These are phyloP conservation scores for Morpho deidamia DNA, from an alignment of 2,888 invertebrate genomes.

Conservation along the genomic window DNA sequence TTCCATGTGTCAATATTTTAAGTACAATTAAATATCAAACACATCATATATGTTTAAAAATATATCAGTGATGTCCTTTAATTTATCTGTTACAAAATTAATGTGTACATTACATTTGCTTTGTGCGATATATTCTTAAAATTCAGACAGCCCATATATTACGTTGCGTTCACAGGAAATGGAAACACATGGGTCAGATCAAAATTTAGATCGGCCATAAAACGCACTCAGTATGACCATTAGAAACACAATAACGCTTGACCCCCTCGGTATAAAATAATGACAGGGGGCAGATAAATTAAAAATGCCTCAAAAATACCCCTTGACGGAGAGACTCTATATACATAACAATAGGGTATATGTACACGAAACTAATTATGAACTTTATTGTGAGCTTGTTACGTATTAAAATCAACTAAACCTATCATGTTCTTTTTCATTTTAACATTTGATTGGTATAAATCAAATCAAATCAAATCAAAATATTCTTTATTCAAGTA, in stretches of 20 bases:
- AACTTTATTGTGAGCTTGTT: too few relatives aligned
- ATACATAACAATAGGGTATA: background rate
- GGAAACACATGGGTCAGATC: slow-evolving; percentile 28
- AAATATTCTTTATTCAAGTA: too few relatives aligned
- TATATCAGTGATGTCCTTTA: too few relatives aligned
- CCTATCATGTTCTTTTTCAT: too few relatives aligned
- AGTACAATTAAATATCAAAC: too few relatives aligned
- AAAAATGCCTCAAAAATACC: slow-evolving; percentile 75
- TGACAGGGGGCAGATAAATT: slow-evolving; percentile 74
- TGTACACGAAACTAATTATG: background rate
- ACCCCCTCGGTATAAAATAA: slow-evolving; percentile 71
- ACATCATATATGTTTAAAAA: too few relatives aligned
- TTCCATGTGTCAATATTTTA: too few relatives aligned
- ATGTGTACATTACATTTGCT: background rate
- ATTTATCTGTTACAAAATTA: too few relatives aligned
- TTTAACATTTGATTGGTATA: too few relatives aligned
- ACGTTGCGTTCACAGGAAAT: slow-evolving; percentile 20
- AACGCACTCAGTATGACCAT: slow-evolving; percentile 55
- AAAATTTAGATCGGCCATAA: slow-evolving; percentile 57
- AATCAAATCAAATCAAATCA: too few relatives aligned
- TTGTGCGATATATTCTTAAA: background rate
- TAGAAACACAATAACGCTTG: slow-evolving; percentile 46
- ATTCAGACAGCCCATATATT: slow-evolving; percentile 12
- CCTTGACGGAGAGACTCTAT: slow-evolving; percentile 44
- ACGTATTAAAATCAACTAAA: too few relatives aligned